Evolutionary conservation across 1,140 invertebrate genomes (phyloP).

Genomic region (Lepidurus couesii): DNA sequence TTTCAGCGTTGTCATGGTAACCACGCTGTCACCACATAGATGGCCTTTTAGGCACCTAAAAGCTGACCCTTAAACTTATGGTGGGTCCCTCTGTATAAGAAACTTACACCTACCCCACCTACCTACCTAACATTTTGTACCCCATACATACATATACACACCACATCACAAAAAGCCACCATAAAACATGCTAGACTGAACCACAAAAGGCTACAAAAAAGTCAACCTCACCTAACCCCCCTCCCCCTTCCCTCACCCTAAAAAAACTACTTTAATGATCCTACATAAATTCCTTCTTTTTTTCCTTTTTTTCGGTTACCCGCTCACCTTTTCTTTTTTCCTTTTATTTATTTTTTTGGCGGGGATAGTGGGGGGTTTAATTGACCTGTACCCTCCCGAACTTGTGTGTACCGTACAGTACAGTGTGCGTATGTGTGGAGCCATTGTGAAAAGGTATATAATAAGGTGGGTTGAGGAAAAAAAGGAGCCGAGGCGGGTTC

Average conservation of each 20-base stretch:
- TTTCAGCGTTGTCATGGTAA: not conserved
- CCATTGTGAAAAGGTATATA: not conserved
- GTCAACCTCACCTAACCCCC: not conserved
- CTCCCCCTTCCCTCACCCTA: not conserved
- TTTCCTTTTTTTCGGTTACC: not conserved
- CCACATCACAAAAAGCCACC: not conserved
- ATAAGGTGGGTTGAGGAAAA: not conserved
- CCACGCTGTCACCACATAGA: not conserved
- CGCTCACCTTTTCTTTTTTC: not conserved
- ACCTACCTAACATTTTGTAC: too few relatives aligned
- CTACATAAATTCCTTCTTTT: not conserved
- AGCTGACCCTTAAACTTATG: not conserved
- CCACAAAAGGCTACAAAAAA: not conserved
- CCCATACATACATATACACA: too few relatives aligned
- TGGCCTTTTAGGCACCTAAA: not conserved
- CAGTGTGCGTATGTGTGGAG: not conserved
- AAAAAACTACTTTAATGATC: slow-evolving; percentile 1
- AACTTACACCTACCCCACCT: too few relatives aligned
- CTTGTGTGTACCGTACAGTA: not conserved
- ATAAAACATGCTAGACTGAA: not conserved
- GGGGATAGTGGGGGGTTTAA: not conserved
- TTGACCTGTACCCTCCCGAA: not conserved
- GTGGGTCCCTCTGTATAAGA: too few relatives aligned
- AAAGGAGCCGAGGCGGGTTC: not conserved
- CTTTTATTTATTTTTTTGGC: not conserved